These are phyloP conservation scores for Fissipunctia ypsillon DNA, from an alignment of 2,888 invertebrate species.

Conservation along the genomic window DNA sequence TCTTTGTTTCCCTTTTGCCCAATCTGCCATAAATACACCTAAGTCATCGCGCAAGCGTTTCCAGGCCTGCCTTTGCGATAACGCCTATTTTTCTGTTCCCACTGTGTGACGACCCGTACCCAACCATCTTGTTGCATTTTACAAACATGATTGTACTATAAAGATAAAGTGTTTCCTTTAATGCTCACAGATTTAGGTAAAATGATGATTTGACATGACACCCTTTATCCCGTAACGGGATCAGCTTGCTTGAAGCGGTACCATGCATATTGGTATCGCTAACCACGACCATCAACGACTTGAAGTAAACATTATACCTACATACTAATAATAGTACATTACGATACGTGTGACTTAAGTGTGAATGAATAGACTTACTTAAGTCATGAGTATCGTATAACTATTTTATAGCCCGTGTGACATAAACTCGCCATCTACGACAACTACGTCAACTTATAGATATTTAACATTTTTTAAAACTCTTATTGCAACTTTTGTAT, in stretches of 20 bases:
- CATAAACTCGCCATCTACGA: too few species aligned
- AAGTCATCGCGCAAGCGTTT: not conserved
- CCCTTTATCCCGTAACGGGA: not conserved
- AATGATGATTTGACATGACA: conserved; percentile 17
- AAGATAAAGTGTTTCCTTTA: conserved; percentile 11
- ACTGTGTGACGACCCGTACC: not conserved
- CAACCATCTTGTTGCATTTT: not conserved
- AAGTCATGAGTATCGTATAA: too few species aligned
- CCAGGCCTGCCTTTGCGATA: not conserved
- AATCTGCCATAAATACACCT: not conserved
- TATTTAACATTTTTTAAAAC: too few species aligned
- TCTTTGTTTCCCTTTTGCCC: not conserved
- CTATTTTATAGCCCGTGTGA: too few species aligned
- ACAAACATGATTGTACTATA: conserved; percentile 3
- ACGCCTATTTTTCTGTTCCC: not conserved
- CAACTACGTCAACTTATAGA: too few species aligned
- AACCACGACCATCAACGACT: conserved; percentile 1
- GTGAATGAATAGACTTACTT: too few species aligned
- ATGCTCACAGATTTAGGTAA: conserved; percentile 30
- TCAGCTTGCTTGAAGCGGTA: conserved; percentile 13
- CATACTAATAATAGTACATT: too few species aligned
- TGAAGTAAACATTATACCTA: conserved; percentile 21
- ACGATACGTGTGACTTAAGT: too few species aligned
- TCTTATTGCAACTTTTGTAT: too few species aligned
- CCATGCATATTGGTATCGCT: conserved; percentile 8